Conservation (phyloP, 2,888 invertebrate species). For the Ennomos erosarius region DNA sequence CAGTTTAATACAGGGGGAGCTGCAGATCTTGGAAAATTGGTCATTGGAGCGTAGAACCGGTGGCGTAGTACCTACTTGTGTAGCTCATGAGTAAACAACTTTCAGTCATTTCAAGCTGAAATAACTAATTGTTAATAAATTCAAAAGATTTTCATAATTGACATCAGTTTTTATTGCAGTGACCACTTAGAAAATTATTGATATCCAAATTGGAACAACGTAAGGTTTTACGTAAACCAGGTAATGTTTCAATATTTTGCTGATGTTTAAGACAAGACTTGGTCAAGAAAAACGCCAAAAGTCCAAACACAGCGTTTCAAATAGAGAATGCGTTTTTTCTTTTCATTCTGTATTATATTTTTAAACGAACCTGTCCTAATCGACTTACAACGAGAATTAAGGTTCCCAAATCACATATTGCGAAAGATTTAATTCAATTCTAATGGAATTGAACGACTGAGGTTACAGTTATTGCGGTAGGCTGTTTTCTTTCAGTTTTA, state of each 20-base stretch:
- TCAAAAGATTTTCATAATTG: no score
- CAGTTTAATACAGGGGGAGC: conserved; percentile 38
- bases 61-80: conserved; percentile 47
- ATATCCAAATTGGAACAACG: no score
- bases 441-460: conserved; percentile 51
- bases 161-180: no score
- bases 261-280: no score
- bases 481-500: conserved; percentile 61
- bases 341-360: conserved; percentile 36
- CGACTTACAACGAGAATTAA: conserved; percentile 44
- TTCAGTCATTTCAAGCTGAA: conserved; percentile 58
- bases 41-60: conserved; percentile 48
- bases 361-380: conserved; percentile 40
- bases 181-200: no score
- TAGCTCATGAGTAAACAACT: conserved; percentile 60
- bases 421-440: conserved; percentile 49
- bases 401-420: conserved; percentile 45
- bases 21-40: conserved; percentile 55
- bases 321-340: conserved; percentile 40
- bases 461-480: conserved; percentile 39
- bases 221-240: no score
- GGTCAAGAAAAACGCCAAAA: background rate
- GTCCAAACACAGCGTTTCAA: background rate
- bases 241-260: no score
- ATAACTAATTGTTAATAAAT: conserved; percentile 3